phyloP scores from a whole-genome alignment of 2,888 invertebrate genomes.

The Apocheima hispidaria region DNA sequence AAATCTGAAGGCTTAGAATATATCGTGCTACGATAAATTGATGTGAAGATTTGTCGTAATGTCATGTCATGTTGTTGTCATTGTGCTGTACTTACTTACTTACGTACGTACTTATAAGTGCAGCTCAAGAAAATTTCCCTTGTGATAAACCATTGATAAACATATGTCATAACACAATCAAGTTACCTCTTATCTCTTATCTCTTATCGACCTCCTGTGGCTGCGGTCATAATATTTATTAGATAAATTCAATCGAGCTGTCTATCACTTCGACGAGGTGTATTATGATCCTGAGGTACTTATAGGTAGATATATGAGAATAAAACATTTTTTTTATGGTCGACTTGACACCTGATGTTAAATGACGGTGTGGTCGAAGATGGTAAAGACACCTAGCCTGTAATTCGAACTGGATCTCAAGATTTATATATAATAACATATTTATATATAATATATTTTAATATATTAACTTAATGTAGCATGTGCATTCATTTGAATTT shows the following conservation, averaged over 20 bases:
- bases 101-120: conserved; percentile 2
- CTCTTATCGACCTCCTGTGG: conserved; percentile 18
- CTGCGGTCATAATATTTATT: not conserved
- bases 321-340: too few species aligned
- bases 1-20: too few species aligned
- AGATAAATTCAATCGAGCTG: conserved; percentile 9
- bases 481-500: too few species aligned
- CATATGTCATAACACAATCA: conserved; percentile 14
- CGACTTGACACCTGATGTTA: too few species aligned
- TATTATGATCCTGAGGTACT: not conserved
- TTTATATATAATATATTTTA: too few species aligned
- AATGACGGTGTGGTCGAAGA: too few species aligned
- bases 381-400: too few species aligned
- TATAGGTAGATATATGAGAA: too few species aligned
- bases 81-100: not conserved
- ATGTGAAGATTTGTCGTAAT: not conserved
- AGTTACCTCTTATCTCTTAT: conserved; percentile 20
- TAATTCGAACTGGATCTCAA: too few species aligned
- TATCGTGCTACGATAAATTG: not conserved
- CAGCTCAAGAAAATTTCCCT: conserved; percentile 1
- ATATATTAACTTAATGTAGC: too few species aligned
- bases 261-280: not conserved
- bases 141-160: conserved; percentile 1
- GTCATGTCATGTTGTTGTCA: not conserved
- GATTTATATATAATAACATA: too few species aligned